These are phyloP conservation scores for Macrosiphum euphorbiae DNA, from an alignment of 2,888 invertebrate genomes.

Conservation along the genomic window DNA sequence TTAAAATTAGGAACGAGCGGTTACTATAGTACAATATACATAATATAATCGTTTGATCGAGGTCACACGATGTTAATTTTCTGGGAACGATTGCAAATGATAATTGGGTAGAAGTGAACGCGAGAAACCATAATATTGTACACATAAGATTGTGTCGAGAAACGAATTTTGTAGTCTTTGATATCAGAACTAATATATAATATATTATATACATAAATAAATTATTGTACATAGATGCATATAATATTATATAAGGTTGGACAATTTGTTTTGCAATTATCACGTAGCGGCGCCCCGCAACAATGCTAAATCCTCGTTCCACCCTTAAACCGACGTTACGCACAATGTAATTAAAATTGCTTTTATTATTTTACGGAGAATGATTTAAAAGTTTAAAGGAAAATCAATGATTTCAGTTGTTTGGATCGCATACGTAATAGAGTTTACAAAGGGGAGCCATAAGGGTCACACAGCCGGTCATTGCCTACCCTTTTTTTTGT, in stretches of 20 bases:
- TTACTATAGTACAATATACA: not conserved
- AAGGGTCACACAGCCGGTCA: not conserved
- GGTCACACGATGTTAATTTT: slow-evolving; percentile 30
- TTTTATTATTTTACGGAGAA: not conserved
- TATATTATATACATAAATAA: not conserved
- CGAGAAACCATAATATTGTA: not conserved
- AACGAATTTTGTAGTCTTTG: not conserved
- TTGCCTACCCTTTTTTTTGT: not conserved
- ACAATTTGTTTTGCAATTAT: not conserved
- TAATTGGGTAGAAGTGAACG: not conserved
- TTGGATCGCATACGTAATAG: not conserved
- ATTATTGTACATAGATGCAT: too few species aligned
- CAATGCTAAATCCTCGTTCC: not conserved
- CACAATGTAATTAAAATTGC: not conserved
- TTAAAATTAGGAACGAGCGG: not conserved
- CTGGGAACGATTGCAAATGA: not conserved
- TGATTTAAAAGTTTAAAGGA: not conserved
- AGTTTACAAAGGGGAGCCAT: not conserved
- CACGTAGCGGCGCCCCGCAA: not conserved
- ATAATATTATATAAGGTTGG: too few species aligned
- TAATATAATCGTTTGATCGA: not conserved
- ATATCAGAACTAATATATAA: not conserved
- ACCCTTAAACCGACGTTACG: not conserved
- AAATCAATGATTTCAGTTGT: not conserved
- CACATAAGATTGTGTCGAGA: not conserved